Evolutionary conservation across 1,140 invertebrate genomes (phyloP), one percentile per base, ranked within the genome.

Genomic region (Drosophila watanabei): DNA sequence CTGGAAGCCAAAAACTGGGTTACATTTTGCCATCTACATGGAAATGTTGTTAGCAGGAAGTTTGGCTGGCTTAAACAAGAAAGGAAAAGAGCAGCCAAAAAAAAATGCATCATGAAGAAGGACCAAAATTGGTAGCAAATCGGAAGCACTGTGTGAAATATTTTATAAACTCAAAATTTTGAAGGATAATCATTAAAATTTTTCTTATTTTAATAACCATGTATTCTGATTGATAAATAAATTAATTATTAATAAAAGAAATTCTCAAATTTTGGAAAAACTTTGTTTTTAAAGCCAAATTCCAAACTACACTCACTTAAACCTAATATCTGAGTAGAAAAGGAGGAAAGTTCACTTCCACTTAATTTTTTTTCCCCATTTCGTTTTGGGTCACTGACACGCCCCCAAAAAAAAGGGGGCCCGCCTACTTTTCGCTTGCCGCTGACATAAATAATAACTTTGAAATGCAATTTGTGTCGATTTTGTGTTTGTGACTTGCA

Each of bases 381-480:
- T 69, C 37, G 20, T 51, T 71, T 32, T 75, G 35, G 54, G 70
- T 72, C 66, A 52, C 49, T 64, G 59, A 39, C 30, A 69, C 33
- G 39, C 56, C 32, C 51, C 28, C 48, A 45, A 18, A 57, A 54
- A 48, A 69, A 35, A 9, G 16, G 2, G 45, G 16, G 14, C 24
- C 41, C 56, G 63, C 58, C 77, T 54, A 51, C 39, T 75, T 69
- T 79, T 75, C 11, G 32, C 60, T 63, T 63, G 30, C 8, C 65
- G 57, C 65, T 56, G 79, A 79, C 80, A 88, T 88, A 84, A 89
- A 84, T 88, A 80, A 88, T 84, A 88, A 89, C 78, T 89, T 88
- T 84, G 59, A 69, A 85, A 88, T 89, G 81, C 86, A 90, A 88
- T 88, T 85, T 89, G 85, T 85, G 85, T 88, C 85, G 81, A 88